Evolutionary conservation across 1,140 invertebrate species (phyloP).

Genomic region (Zaprionus davidi): DNA sequence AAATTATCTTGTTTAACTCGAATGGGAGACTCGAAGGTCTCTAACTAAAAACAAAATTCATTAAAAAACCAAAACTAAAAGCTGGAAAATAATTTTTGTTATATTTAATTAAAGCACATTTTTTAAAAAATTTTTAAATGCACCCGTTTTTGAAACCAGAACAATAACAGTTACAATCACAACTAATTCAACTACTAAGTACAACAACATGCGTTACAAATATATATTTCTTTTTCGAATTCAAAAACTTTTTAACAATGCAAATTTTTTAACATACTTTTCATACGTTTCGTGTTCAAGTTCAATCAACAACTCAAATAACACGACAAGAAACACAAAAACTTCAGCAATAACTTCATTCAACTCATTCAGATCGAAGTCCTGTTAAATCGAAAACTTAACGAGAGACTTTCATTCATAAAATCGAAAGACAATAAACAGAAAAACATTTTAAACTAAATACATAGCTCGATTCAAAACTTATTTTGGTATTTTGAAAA

Average conservation of each 20-base stretch:
- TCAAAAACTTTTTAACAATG: conserved; percentile 48
- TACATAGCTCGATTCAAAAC: conserved; percentile 10
- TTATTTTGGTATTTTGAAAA: conserved; percentile 34
- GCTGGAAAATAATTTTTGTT: conserved; percentile 69
- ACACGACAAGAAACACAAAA: conserved; percentile 30
- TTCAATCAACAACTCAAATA: conserved; percentile 30
- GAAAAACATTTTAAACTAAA: background rate
- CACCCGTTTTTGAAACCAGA: conserved; percentile 79
- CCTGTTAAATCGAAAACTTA: conserved; percentile 1
- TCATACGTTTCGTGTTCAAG: conserved; percentile 53
- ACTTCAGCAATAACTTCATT: conserved; percentile 17
- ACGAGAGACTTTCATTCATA: conserved; percentile 4
- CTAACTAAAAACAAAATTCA: conserved; percentile 72
- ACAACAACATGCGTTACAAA: conserved; percentile 55
- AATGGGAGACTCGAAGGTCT: conserved; percentile 37
- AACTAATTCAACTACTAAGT: conserved; percentile 61
- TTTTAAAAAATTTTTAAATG: conserved; percentile 76
- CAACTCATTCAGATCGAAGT: conserved; percentile 7
- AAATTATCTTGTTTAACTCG: conserved; percentile 49
- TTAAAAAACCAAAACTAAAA: conserved; percentile 55
- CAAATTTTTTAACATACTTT: conserved; percentile 46
- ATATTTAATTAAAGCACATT: conserved; percentile 79
- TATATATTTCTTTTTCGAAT: conserved; percentile 37
- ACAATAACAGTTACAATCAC: conserved; percentile 58
- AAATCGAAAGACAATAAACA: background rate